These are phyloP conservation scores for Drosophila aldrichi DNA, from an alignment of 2,888 invertebrate genomes.

Conservation along the genomic window DNA sequence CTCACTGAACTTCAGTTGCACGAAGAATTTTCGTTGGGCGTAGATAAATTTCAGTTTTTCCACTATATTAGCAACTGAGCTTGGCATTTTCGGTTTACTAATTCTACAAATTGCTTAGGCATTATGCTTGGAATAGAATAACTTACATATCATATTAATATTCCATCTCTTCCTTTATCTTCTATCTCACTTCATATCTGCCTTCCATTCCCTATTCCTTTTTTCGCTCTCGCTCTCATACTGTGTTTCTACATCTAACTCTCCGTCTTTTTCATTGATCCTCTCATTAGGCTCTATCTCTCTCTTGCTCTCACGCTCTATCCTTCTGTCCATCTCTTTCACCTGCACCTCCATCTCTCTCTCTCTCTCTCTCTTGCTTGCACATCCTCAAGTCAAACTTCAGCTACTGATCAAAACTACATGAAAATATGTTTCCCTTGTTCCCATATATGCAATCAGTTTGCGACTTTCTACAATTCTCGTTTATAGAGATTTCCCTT, in stretches of 20 bases:
- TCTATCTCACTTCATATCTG: not conserved
- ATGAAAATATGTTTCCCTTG: not conserved
- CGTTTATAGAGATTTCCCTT: conserved; percentile 1
- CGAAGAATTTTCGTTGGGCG: conserved; percentile 14
- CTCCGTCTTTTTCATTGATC: not conserved
- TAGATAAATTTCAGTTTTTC: not conserved
- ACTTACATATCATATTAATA: not conserved
- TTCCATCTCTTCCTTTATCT: too few species aligned
- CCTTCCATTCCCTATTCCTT: too few species aligned
- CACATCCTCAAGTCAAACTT: not conserved
- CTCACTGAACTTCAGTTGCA: conserved; percentile 14
- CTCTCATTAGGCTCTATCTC: not conserved
- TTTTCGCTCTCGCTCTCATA: too few species aligned
- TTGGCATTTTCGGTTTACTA: not conserved
- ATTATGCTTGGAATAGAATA: not conserved
- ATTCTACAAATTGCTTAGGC: not conserved
- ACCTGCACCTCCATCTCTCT: not conserved
- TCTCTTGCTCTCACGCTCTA: not conserved
- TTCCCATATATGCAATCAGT: not conserved
- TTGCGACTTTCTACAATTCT: not conserved
- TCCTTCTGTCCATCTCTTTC: too few species aligned
- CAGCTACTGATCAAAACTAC: not conserved
- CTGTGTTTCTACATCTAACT: not conserved
- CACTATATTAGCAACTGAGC: not conserved
- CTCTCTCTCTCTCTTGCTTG: not conserved